These are phyloP conservation scores for Hyperoplus immaculatus DNA, from an alignment of 2,797 vertebrate genomes.

Conservation along the genomic window DNA sequence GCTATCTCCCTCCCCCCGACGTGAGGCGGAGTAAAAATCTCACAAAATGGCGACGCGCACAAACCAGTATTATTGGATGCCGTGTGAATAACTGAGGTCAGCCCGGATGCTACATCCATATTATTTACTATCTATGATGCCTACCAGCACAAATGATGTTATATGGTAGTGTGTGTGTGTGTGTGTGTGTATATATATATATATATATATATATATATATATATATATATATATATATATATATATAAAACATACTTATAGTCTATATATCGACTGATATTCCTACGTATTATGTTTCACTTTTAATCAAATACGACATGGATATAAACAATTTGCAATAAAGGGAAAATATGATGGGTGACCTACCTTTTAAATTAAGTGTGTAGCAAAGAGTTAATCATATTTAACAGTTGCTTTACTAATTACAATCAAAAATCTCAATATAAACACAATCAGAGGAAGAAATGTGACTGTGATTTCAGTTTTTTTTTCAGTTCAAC, in stretches of 20 bases:
- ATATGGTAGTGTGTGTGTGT: too few species aligned
- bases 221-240: too few species aligned
- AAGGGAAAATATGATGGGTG: not conserved
- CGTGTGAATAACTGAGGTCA: too few species aligned
- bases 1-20: too few species aligned
- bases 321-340: not conserved
- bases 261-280: not conserved
- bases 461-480: constrained; percentile 28
- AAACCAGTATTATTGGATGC: too few species aligned
- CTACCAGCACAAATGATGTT: too few species aligned
- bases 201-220: too few species aligned
- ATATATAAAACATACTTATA: not conserved
- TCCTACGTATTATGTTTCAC: not conserved
- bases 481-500: constrained; percentile 15
- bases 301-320: not conserved
- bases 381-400: not conserved
- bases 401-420: not conserved
- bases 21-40: too few species aligned
- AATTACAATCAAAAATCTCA: constrained; percentile 18
- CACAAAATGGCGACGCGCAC: too few species aligned
- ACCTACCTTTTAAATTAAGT: not conserved
- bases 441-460: constrained; percentile 3
- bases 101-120: too few species aligned
- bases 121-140: too few species aligned
- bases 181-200: too few species aligned